A percentile compares a stretch with the other conserved stretches of the same genome.
Conservation (phyloP, 2,888 invertebrate species). For the Schizotus pectinicornis region DNA sequence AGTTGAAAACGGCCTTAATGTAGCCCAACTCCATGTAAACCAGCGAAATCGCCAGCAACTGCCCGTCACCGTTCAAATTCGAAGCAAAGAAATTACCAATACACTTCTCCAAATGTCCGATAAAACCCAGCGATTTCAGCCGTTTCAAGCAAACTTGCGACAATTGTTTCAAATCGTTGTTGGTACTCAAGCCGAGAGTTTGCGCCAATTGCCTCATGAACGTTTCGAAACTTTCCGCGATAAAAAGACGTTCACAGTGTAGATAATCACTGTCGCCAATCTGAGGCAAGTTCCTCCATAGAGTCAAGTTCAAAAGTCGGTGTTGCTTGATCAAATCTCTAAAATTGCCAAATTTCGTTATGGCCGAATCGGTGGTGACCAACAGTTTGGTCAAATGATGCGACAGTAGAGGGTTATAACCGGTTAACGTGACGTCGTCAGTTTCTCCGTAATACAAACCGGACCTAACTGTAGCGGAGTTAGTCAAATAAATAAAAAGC, state of each 20-base stretch:
- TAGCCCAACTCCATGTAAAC: conserved; percentile 60
- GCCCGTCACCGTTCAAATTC: conserved; percentile 15
- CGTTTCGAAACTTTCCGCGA: conserved; percentile 31
- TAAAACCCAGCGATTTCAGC: conserved; percentile 24
- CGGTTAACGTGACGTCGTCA: conserved; percentile 28
- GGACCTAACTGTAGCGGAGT: conserved; percentile 41
- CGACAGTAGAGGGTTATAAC: conserved; percentile 38
- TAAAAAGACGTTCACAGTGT: conserved; percentile 43
- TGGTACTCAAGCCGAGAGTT: conserved; percentile 13
- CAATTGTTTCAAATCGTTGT: conserved; percentile 25
- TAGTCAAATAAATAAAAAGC: conserved; percentile 43
- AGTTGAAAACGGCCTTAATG: conserved; percentile 64
- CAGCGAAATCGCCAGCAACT: conserved; percentile 43
- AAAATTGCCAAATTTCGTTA: conserved; percentile 62
- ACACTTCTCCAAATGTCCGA: conserved; percentile 26
- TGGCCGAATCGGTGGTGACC: conserved; percentile 37
- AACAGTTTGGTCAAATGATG: conserved; percentile 41
- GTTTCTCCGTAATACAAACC: conserved; percentile 29
- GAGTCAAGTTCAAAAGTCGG: conserved; percentile 59
- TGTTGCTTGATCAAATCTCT: conserved; percentile 61
- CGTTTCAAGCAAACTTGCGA: conserved; percentile 26
- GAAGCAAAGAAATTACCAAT: conserved; percentile 17
- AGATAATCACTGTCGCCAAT: conserved; percentile 60
- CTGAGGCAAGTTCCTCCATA: conserved; percentile 69
- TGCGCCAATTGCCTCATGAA: conserved; percentile 33